phyloP scores from a whole-genome alignment of 2,888 invertebrate species.

The Galerucella calmariensis region DNA sequence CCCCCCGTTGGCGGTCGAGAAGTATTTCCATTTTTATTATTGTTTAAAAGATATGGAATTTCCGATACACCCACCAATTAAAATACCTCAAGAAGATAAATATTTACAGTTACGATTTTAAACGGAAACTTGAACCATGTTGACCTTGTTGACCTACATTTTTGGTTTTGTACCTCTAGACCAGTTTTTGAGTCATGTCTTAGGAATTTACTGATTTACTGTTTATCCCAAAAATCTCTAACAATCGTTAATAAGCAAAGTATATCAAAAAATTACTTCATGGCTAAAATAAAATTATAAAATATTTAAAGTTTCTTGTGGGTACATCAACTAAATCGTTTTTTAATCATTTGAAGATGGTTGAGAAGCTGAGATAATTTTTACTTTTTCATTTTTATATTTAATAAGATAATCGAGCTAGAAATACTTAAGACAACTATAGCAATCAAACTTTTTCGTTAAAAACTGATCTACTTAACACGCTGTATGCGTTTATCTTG shows the following conservation, averaged over 20 bases:
- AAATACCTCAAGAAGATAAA: background rate
- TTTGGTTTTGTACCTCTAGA: background rate
- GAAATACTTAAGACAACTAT: background rate
- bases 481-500: background rate
- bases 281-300: no score
- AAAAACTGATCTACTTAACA: background rate
- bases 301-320: background rate
- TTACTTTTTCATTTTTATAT: background rate
- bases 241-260: no score
- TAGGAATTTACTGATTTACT: no score
- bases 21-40: background rate
- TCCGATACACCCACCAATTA: conserved; percentile 3
- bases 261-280: no score
- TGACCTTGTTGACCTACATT: background rate
- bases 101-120: background rate
- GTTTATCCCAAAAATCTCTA: no score
- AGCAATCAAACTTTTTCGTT: background rate
- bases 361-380: background rate
- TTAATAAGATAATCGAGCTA: no score
- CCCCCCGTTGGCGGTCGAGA: no score
- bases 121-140: background rate
- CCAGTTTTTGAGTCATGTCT: background rate
- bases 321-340: background rate
- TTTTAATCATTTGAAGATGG: background rate
- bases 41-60: background rate